Evolutionary conservation across 2,888 invertebrate species (phyloP).

Genomic region (Theretra japonica): DNA sequence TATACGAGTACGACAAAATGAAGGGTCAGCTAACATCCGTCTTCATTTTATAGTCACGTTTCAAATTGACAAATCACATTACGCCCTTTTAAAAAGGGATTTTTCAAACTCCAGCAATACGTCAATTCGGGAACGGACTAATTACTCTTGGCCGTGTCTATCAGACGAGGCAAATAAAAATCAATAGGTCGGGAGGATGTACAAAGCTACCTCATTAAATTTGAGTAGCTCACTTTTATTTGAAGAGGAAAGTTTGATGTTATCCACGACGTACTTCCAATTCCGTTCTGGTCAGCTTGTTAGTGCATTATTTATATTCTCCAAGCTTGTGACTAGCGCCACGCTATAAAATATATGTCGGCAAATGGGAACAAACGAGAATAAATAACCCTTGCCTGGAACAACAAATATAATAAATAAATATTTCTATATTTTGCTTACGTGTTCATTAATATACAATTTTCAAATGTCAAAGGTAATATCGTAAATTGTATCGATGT

Average conservation of each 20-base stretch:
- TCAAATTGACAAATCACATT: constrained; percentile 66
- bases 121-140: constrained; percentile 34
- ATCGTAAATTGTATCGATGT: not conserved
- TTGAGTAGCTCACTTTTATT: constrained; percentile 9
- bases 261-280: not conserved
- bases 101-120: constrained; percentile 41
- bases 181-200: constrained; percentile 8
- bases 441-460: not conserved
- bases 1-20: constrained; percentile 57
- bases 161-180: constrained; percentile 18
- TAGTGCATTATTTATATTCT: constrained; percentile 17
- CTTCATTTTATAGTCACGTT: constrained; percentile 62
- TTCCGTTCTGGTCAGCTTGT: not conserved
- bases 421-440: not conserved
- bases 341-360: not conserved
- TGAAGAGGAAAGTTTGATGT: constrained; percentile 20
- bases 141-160: constrained; percentile 17
- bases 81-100: constrained; percentile 44
- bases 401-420: not conserved
- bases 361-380: not conserved
- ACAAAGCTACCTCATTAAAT: constrained; percentile 13
- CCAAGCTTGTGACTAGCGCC: not conserved
- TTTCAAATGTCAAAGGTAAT: not conserved
- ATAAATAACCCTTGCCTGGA: not conserved
- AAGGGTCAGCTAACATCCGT: constrained; percentile 64